Percentiles rank a stretch among this genome's conserved stretches.
These are phyloP conservation scores for Metellina segmentata DNA, from an alignment of 2,888 invertebrate species.

Conservation along the genomic window DNA sequence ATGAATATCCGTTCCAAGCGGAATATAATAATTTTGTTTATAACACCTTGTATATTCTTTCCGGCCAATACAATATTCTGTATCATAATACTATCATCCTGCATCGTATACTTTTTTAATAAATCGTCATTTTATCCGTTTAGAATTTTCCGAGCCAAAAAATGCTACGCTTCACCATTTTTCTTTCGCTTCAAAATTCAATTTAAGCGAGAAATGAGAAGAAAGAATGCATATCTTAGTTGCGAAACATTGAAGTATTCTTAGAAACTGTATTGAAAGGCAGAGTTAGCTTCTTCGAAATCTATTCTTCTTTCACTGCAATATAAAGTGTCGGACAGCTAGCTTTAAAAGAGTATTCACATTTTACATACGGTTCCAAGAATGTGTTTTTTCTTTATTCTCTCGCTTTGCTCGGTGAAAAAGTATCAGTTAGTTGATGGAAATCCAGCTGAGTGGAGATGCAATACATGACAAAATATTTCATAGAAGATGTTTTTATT, in stretches of 20 bases:
- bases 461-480: too few relatives aligned
- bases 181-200: background rate
- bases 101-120: background rate
- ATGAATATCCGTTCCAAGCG: background rate
- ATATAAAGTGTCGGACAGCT: background rate
- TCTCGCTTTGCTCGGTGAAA: background rate
- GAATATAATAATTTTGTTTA: background rate
- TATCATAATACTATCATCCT: background rate
- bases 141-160: background rate
- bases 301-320: background rate
- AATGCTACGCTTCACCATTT: background rate
- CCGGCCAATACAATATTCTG: background rate
- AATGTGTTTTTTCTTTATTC: background rate
- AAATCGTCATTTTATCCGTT: background rate
- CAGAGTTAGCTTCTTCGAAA: background rate
- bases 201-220: background rate
- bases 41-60: background rate
- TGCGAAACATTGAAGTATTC: background rate
- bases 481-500: too few relatives aligned
- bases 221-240: background rate
- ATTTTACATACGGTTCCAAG: background rate
- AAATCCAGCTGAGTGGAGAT: too few relatives aligned
- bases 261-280: background rate
- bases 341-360: background rate
- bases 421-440: too few relatives aligned